Evolutionary conservation across 2,797 vertebrate species (phyloP).

Genomic region (Leptatherina wallacei): DNA sequence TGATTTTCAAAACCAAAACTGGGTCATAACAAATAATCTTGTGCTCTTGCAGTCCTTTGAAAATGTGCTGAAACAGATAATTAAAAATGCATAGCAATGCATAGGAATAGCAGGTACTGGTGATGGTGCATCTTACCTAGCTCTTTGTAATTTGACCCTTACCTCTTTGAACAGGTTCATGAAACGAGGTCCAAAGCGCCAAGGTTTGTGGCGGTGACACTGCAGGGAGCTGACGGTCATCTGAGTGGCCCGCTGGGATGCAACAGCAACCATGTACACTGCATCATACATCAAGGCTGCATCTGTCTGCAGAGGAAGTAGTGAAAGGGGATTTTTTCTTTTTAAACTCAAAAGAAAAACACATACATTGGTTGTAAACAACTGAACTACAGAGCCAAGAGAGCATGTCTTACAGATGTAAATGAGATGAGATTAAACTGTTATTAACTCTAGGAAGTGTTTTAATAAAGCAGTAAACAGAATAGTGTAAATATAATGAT

Average conservation of each 20-base stretch:
- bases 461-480: conserved; percentile 9
- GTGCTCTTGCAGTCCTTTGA: not conserved
- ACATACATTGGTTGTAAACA: conserved; percentile 17
- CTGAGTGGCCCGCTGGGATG: conserved; percentile 92
- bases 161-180: conserved; percentile 97
- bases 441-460: not conserved
- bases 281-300: conserved; percentile 97
- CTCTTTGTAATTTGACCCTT: conserved; percentile 49
- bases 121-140: conserved; percentile 10
- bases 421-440: not conserved
- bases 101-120: not conserved
- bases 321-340: not conserved
- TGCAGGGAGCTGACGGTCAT: conserved; percentile 96
- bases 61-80: not conserved
- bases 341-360: not conserved
- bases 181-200: conserved; percentile 94
- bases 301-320: conserved; percentile 85
- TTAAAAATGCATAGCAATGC: conserved; percentile 27
- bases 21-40: not conserved
- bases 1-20: conserved; percentile 3
- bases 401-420: conserved; percentile 1
- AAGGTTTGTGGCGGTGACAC: conserved; percentile 97
- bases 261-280: conserved; percentile 92
- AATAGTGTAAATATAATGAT: not conserved
- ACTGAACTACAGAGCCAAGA: not conserved